Evolutionary conservation across 2,113 vertebrate species (phyloP).

Genomic region (Ciconia stormi): DNA sequence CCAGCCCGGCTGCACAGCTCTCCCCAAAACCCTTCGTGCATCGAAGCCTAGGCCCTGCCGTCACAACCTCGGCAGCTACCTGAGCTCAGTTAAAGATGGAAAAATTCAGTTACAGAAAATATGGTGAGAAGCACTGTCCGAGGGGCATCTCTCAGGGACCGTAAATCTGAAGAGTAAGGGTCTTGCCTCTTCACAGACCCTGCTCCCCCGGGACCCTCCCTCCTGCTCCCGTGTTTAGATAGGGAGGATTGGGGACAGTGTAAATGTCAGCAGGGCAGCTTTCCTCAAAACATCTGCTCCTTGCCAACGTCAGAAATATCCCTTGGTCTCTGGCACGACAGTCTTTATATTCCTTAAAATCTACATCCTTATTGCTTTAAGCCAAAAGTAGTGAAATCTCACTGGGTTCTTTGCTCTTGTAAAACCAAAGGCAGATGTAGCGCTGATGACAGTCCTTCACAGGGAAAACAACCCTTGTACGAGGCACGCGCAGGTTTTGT

Average conservation of each 20-base stretch:
- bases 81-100: background rate
- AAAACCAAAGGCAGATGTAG: background rate
- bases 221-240: background rate
- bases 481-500: background rate
- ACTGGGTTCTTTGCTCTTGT: background rate
- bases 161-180: background rate
- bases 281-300: background rate
- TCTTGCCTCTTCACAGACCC: background rate
- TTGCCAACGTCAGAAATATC: background rate
- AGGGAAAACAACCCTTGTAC: background rate
- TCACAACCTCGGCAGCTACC: background rate
- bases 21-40: background rate
- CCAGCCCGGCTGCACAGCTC: background rate
- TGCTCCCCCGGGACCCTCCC: background rate
- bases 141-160: background rate
- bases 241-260: background rate
- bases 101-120: background rate
- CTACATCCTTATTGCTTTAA: background rate
- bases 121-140: background rate
- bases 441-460: background rate
- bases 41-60: background rate
- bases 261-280: background rate
- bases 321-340: background rate
- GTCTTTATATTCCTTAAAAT: background rate
- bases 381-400: background rate